Evolutionary conservation across 2,797 vertebrate species (phyloP).

Genomic region (Sitta carolinensis): DNA sequence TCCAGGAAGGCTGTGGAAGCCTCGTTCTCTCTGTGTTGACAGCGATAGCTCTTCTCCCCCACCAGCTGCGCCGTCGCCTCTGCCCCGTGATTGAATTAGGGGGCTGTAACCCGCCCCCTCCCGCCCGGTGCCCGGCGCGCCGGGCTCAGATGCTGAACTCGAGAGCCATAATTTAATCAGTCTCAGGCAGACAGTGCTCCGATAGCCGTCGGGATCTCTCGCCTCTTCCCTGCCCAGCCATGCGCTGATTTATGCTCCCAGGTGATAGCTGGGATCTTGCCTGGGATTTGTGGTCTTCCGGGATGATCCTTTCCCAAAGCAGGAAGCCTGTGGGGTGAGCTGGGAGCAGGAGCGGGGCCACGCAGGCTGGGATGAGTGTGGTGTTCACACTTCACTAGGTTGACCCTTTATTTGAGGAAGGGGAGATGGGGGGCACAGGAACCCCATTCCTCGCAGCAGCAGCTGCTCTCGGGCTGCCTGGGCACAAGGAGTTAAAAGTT

Average conservation of each 20-base stretch:
- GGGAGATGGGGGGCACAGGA: background rate
- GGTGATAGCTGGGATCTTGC: background rate
- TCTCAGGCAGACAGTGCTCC: constrained; percentile 21
- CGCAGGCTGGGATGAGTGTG: rapidly evolving
- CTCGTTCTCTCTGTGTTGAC: background rate
- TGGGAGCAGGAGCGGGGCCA: rapidly evolving
- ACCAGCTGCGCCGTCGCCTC: background rate
- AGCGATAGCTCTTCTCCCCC: background rate
- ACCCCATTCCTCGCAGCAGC: background rate
- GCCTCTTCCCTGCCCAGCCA: background rate
- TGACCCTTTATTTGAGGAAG: background rate
- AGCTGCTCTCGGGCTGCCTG: background rate
- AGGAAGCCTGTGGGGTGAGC: background rate
- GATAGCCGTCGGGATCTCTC: constrained; percentile 23
- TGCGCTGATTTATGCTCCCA: background rate
- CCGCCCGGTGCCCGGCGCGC: background rate
- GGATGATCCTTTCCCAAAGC: background rate
- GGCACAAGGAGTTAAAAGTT: background rate
- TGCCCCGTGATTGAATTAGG: constrained; percentile 53
- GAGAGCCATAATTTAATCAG: constrained; percentile 35
- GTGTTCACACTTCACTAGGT: background rate
- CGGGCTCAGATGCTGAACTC: constrained; percentile 36
- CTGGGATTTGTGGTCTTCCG: background rate
- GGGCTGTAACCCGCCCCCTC: constrained; percentile 7
- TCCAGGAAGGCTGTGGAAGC: background rate